A percentile compares a stretch with the other conserved stretches of the same genome.
Conservation (phyloP, 2,797 vertebrate genomes). For the Nannoperca obscura region DNA sequence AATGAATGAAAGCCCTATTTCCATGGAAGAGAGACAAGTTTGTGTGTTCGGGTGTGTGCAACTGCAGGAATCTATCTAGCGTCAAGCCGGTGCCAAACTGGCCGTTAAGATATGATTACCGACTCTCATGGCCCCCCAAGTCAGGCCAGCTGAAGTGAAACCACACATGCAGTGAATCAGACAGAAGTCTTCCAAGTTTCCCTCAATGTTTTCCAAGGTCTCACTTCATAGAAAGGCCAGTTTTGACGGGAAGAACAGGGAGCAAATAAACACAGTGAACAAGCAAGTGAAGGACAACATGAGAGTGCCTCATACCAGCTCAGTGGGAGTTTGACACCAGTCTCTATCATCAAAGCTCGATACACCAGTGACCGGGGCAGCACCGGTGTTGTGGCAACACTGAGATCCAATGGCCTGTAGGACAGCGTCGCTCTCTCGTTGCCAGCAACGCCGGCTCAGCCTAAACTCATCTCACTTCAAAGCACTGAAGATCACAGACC, state of each 20-base stretch:
- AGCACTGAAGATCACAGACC: slow-evolving; percentile 70
- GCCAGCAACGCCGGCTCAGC: slow-evolving; percentile 51
- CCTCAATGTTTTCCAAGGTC: slow-evolving; percentile 41
- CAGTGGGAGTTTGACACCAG: slow-evolving; percentile 50
- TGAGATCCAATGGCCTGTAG: slow-evolving; percentile 36
- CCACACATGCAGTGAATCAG: slow-evolving; percentile 60
- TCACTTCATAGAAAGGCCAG: slow-evolving; percentile 39
- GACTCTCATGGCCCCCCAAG: slow-evolving; percentile 47
- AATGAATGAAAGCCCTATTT: slow-evolving; percentile 77
- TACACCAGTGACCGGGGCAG: slow-evolving; percentile 32
- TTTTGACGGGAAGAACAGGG: slow-evolving; percentile 42
- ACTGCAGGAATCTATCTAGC: slow-evolving; percentile 60
- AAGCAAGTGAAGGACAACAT: slow-evolving; percentile 24
- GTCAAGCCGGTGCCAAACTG: slow-evolving; percentile 66
- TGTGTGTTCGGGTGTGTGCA: slow-evolving; percentile 55
- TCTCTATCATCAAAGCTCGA: slow-evolving; percentile 59
- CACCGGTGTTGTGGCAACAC: slow-evolving; percentile 70
- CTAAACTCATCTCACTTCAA: slow-evolving; percentile 73
- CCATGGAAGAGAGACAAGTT: slow-evolving; percentile 36
- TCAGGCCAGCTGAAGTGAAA: slow-evolving; percentile 62
- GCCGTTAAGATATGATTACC: slow-evolving; percentile 71
- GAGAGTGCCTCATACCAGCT: slow-evolving; percentile 34
- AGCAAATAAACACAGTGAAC: slow-evolving; percentile 35
- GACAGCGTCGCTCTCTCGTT: slow-evolving; percentile 30
- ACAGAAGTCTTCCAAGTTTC: slow-evolving; percentile 44